Conservation (phyloP, 1,140 invertebrate genomes). For the Diachasma alloeum region DNA sequence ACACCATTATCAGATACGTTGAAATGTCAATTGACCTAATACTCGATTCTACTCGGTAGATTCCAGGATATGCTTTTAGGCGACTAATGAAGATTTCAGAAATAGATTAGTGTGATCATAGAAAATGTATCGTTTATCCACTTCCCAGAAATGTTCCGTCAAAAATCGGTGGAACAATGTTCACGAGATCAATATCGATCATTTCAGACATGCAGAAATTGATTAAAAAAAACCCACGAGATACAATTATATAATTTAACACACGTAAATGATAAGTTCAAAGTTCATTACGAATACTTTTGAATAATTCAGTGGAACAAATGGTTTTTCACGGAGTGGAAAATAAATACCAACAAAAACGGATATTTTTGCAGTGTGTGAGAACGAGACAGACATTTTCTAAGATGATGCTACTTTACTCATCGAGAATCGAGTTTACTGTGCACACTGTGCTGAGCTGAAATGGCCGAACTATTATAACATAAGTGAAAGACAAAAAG, state of each 20-base stretch:
- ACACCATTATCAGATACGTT: slow-evolving; percentile 16
- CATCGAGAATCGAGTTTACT: slow-evolving; percentile 41
- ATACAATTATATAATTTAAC: neutral
- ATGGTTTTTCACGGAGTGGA: neutral
- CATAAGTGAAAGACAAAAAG: slow-evolving; percentile 41
- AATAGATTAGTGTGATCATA: slow-evolving; percentile 24
- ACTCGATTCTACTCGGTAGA: slow-evolving; percentile 21
- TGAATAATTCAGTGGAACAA: neutral
- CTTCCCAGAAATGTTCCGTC: neutral
- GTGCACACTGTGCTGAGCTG: slow-evolving; percentile 41
- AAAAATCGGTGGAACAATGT: neutral
- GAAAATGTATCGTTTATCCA: slow-evolving; percentile 27
- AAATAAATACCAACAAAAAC: neutral
- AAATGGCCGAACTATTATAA: slow-evolving; percentile 16
- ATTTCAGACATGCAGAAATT: neutral
- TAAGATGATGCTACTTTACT: slow-evolving; percentile 38
- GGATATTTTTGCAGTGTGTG: neutral
- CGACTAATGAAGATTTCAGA: neutral
- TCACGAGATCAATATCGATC: neutral
- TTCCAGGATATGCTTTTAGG: slow-evolving; percentile 21
- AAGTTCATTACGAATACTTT: neutral
- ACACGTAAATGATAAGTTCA: neutral
- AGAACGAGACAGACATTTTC: slow-evolving; percentile 37
- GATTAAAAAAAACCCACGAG: neutral
- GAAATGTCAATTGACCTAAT: slow-evolving; percentile 22